Conservation (phyloP, 2,888 invertebrate species). For the Esperia sulphurella region DNA sequence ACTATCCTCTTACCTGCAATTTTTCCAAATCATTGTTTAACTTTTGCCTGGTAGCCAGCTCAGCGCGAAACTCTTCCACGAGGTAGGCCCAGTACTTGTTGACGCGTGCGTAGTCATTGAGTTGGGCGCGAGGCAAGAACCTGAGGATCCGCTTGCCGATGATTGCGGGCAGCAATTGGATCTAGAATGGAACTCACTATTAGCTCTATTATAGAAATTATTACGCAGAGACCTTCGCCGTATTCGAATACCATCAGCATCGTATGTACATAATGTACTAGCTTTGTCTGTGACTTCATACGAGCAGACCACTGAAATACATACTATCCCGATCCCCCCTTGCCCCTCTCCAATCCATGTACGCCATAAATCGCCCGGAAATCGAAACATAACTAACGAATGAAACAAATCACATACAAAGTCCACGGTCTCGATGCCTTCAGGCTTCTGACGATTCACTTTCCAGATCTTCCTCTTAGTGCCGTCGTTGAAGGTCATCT, state of each 20-base stretch:
- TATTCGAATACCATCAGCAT: no score
- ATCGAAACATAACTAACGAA: no score
- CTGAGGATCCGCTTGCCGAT: constrained; percentile 51
- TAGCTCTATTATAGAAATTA: no score
- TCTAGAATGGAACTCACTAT: constrained; percentile 33
- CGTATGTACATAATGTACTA: no score
- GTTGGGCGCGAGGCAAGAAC: constrained; percentile 39
- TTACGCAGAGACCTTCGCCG: no score
- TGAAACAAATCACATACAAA: constrained; percentile 37
- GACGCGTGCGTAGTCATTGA: constrained; percentile 47
- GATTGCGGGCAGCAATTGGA: constrained; percentile 55
- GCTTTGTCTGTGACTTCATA: no score
- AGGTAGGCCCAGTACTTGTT: constrained; percentile 66
- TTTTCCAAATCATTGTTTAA: constrained; percentile 47
- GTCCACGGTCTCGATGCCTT: constrained; percentile 58
- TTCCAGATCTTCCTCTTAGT: constrained; percentile 58
- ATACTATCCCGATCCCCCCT: no score
- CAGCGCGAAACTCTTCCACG: constrained; percentile 50
- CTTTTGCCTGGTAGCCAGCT: constrained; percentile 42
- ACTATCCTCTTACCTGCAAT: constrained; percentile 33
- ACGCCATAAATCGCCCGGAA: no score
- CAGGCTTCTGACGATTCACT: constrained; percentile 54
- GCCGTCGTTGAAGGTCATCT: constrained; percentile 52
- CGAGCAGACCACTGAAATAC: no score
- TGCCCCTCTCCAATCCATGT: no score